These are phyloP conservation scores for Mantis religiosa DNA, from an alignment of 2,888 invertebrate species.

Conservation along the genomic window DNA sequence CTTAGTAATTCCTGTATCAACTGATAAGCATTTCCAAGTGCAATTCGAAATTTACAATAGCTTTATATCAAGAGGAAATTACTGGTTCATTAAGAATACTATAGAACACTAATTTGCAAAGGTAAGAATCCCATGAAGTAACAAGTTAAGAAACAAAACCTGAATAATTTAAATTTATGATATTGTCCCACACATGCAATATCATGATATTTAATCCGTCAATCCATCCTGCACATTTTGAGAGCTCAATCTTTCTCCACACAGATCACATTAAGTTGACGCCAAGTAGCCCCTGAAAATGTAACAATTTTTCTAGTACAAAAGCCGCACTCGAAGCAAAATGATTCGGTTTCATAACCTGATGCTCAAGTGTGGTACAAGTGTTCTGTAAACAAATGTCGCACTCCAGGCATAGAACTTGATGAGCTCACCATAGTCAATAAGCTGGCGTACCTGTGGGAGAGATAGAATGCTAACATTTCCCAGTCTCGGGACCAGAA, in stretches of 20 bases:
- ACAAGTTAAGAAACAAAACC: no score
- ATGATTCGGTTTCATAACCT: neutral
- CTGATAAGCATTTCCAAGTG: no score
- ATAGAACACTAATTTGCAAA: no score
- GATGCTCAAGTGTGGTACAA: neutral
- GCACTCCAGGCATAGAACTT: neutral
- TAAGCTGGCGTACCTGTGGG: neutral
- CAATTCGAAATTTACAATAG: no score
- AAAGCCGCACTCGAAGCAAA: neutral
- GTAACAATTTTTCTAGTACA: neutral
- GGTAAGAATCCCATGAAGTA: no score
- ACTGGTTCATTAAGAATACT: no score
- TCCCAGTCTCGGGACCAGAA: neutral
- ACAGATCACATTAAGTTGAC: neutral
- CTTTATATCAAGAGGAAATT: no score
- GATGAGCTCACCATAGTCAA: neutral
- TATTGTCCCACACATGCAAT: no score
- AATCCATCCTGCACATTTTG: neutral
- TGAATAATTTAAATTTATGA: no score
- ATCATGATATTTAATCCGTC: no score
- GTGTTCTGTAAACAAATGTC: neutral
- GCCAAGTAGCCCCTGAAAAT: neutral
- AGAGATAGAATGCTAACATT: neutral
- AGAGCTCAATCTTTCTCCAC: neutral
- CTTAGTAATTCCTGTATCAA: no score